A percentile compares a stretch with the other conserved stretches of the same genome.
These are phyloP conservation scores for Hylaeus anthracinus DNA, from an alignment of 1,140 invertebrate species.

Conservation along the genomic window DNA sequence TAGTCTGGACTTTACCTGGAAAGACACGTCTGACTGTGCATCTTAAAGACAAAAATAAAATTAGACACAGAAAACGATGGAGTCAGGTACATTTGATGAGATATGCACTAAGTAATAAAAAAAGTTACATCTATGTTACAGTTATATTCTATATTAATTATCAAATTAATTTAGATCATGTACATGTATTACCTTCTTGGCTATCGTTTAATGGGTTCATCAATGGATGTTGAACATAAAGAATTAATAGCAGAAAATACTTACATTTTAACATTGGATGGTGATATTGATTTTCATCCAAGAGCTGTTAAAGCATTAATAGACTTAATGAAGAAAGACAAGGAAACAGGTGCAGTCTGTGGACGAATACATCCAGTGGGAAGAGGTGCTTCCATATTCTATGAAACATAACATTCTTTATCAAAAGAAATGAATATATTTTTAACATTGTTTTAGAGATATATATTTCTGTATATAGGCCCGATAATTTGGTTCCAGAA, in stretches of 20 bases:
- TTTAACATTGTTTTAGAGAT: constrained; percentile 7
- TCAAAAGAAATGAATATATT: background rate
- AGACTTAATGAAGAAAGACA: constrained; percentile 95
- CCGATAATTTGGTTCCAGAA: constrained; percentile 97
- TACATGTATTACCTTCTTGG: constrained; percentile 97
- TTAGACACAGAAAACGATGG: constrained; percentile 92
- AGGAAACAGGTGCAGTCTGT: constrained; percentile 93
- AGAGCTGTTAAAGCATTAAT: constrained; percentile 91
- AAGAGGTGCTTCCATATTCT: constrained; percentile 79
- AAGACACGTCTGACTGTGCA: constrained; percentile 93
- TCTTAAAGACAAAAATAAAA: constrained; percentile 94
- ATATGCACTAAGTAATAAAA: background rate
- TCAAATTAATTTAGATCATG: constrained; percentile 85
- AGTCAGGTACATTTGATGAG: constrained; percentile 81
- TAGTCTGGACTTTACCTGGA: constrained; percentile 93
- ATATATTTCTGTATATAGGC: constrained; percentile 78
- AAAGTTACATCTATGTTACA: background rate
- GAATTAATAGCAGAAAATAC: constrained; percentile 92
- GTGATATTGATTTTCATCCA: constrained; percentile 96
- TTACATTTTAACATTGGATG: constrained; percentile 94
- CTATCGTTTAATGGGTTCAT: constrained; percentile 88
- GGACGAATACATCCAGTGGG: constrained; percentile 96
- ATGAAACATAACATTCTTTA: constrained; percentile 3
- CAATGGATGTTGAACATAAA: constrained; percentile 86
- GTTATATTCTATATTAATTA: constrained; percentile 10